Conservation (phyloP, 2,888 invertebrate genomes). For the Ophonus ardosiacus region DNA sequence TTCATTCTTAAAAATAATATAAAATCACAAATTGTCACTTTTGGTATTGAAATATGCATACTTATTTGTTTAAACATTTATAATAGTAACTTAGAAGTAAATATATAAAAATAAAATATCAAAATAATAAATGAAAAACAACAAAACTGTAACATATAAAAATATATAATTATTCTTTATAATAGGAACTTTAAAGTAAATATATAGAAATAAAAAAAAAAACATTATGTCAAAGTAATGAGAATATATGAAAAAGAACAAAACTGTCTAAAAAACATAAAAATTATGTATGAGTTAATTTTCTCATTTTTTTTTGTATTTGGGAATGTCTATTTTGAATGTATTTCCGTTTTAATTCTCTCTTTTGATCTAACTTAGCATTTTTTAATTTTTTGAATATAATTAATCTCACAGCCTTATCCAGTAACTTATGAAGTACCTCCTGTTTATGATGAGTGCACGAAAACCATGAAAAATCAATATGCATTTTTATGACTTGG, state of each 20-base stretch:
- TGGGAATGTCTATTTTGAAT: conserved; percentile 3
- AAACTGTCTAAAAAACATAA: not conserved
- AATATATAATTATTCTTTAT: not conserved
- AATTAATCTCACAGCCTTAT: not conserved
- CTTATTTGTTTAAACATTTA: not conserved
- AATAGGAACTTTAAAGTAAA: not conserved
- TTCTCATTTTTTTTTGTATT: not conserved
- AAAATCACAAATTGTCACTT: not conserved
- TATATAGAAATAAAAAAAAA: not conserved
- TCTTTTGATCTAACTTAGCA: not conserved
- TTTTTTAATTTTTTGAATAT: not conserved
- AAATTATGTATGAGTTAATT: not conserved
- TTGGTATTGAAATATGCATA: too few relatives aligned
- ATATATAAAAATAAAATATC: not conserved
- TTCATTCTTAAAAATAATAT: not conserved
- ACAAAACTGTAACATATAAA: not conserved
- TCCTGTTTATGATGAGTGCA: not conserved
- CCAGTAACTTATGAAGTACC: not conserved
- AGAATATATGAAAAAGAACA: not conserved
- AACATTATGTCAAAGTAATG: not conserved
- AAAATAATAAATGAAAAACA: not conserved
- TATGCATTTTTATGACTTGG: not conserved
- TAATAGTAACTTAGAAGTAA: not conserved
- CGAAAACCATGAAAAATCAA: not conserved
- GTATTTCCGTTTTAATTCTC: not conserved